Base-by-base conservation (phyloP, 1,140 invertebrate species). In the Tribolium castaneum region DNA sequence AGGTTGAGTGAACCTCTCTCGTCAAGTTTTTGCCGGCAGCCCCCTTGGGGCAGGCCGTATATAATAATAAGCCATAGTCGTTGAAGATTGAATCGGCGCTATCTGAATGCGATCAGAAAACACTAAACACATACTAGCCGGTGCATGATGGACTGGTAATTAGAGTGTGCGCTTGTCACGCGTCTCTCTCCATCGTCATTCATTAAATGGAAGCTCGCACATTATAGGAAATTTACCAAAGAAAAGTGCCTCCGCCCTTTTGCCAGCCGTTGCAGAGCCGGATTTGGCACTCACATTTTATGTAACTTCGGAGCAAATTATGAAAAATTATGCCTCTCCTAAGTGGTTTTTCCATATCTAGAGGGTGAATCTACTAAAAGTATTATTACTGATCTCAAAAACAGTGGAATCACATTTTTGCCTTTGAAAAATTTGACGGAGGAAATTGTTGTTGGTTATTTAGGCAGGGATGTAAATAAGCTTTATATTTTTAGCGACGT, bases 121-220 rank as follows among this genome's bases (percentile, higher is more conserved):
- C 59, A 75, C 59, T 78, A 78, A 78, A 78, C 77, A 78, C 72
- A 78, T 75, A 75, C 71, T 75, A 50, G 6, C 5, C 54, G n/a
- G 39, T 35, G 39, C 72, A 77, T 80, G 79, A 80, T 80, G 79
- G 79, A 80, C 76, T 75, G 75, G 75, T 81, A 81, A 81, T 81
- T 81, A 81, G 78, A 77, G 49, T 72, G 75, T 81, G 75, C 49
- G 77, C 77, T 72, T 80, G 77, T 80, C 80, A 80, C 80, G 80
- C 77, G 79, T 75, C 70, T 70, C 34, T 66, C 19, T 30, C 25
- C 66, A 19, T 19, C 16, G 56, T 25, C 56, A 12, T 25, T 25
- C 6, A 62, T 66, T 66, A 66, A 66, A 30, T 66, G 59, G 59
- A 66, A 66, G 59, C 59, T 66, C 9, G 54, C 59, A 34, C 25